Percentiles rank a stretch among this genome's conserved stretches.
phyloP scores from a whole-genome alignment of 2,797 vertebrate genomes.

The Periparus ater region DNA sequence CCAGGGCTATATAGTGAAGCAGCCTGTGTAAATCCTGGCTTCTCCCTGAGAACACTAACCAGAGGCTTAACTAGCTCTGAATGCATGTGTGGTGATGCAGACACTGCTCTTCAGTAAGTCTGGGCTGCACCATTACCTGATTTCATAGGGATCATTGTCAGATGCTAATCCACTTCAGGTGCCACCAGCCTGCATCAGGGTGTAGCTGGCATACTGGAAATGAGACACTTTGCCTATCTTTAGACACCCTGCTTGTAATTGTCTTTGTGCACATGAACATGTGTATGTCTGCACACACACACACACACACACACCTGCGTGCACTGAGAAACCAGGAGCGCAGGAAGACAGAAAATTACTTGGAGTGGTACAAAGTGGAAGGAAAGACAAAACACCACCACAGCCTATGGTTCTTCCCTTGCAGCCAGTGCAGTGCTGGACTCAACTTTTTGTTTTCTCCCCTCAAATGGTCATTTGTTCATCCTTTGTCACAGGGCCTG shows the following conservation, averaged over 20 bases:
- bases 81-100: neutral
- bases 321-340: neutral
- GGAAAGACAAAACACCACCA: neutral
- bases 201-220: neutral
- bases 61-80: slow-evolving; percentile 6
- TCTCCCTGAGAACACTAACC: neutral
- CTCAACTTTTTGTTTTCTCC: neutral
- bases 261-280: neutral
- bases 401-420: neutral
- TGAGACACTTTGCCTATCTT: neutral
- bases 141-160: neutral
- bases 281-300: fast-evolving
- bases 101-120: neutral
- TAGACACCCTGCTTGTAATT: neutral
- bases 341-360: neutral
- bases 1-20: neutral
- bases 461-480: slow-evolving; percentile 46
- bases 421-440: neutral
- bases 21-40: neutral
- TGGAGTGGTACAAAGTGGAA: neutral
- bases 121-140: neutral
- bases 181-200: neutral
- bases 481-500: slow-evolving; percentile 50
- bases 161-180: neutral
- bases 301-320: neutral